These are phyloP conservation scores for Polypedilum vanderplanki DNA, from an alignment of 1,140 invertebrate genomes.

Conservation along the genomic window DNA sequence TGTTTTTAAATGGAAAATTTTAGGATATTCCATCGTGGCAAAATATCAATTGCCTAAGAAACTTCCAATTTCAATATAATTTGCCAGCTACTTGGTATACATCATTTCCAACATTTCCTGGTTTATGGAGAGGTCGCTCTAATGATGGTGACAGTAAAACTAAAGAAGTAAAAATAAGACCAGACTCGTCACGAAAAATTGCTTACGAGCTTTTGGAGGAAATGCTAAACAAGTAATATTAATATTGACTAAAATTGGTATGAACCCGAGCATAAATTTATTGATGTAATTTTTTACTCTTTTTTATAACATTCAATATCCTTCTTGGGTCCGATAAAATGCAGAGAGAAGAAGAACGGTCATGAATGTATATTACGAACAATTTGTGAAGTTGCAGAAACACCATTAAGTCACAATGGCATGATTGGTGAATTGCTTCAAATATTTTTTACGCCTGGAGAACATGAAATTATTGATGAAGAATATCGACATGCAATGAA, in stretches of 20 bases:
- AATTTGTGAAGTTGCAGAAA: constrained; percentile 39
- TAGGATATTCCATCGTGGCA: not conserved
- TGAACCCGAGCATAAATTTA: not conserved
- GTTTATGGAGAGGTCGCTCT: not conserved
- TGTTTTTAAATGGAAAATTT: not conserved
- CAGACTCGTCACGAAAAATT: not conserved
- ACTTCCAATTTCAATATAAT: not conserved
- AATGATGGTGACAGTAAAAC: not conserved
- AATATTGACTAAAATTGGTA: no score
- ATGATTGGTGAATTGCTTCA: constrained; percentile 59
- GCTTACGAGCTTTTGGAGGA: not conserved
- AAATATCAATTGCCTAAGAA: not conserved
- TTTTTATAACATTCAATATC: not conserved
- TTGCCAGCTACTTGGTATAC: not conserved
- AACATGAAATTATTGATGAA: constrained; percentile 30
- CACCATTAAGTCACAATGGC: constrained; percentile 52
- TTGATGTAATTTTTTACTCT: not conserved
- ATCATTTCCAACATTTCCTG: not conserved
- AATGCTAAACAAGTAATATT: constrained; percentile 21
- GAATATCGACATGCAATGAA: constrained; percentile 47
- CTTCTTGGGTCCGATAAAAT: not conserved
- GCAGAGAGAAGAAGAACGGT: not conserved
- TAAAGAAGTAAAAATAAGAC: not conserved
- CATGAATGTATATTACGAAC: not conserved
- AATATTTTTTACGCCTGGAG: constrained; percentile 50